A percentile compares a stretch with the other conserved stretches of the same genome.
These are phyloP conservation scores for Lasioglossum villosulum DNA, from an alignment of 2,888 invertebrate genomes.

Conservation along the genomic window DNA sequence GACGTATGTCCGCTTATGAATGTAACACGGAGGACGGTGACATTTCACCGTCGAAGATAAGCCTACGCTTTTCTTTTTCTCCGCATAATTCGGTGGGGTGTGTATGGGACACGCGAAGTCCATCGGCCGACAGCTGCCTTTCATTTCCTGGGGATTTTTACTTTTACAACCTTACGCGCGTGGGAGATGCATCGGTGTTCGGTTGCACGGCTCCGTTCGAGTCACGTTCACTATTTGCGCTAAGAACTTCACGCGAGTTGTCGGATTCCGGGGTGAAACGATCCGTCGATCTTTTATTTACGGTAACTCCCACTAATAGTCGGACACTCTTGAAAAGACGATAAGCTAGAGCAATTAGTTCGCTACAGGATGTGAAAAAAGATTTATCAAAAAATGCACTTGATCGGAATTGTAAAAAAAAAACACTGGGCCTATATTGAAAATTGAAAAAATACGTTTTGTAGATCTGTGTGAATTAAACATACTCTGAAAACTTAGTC, in stretches of 20 bases:
- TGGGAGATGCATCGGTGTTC: conserved; percentile 24
- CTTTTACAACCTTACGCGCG: conserved; percentile 23
- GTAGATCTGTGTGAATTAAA: no score
- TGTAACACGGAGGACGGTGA: conserved; percentile 58
- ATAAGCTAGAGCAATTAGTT: no score
- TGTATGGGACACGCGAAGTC: conserved; percentile 23
- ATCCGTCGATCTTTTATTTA: neutral
- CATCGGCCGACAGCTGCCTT: conserved; percentile 26
- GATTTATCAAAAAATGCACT: no score
- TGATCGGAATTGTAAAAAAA: no score
- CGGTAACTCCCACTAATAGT: no score
- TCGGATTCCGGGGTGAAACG: neutral
- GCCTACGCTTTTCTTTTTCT: conserved; percentile 44
- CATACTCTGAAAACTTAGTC: no score
- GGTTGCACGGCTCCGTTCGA: conserved; percentile 10
- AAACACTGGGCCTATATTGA: no score
- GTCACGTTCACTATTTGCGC: neutral
- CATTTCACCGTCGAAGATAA: conserved; percentile 54
- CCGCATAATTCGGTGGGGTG: conserved; percentile 50
- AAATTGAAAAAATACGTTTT: no score
- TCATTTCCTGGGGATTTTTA: conserved; percentile 47
- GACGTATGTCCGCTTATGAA: conserved; percentile 46
- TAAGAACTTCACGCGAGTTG: neutral
- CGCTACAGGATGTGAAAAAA: no score
- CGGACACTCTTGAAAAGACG: no score